phyloP scores from a whole-genome alignment of 2,797 vertebrate genomes.

The Macrochelys suwanniensis region DNA sequence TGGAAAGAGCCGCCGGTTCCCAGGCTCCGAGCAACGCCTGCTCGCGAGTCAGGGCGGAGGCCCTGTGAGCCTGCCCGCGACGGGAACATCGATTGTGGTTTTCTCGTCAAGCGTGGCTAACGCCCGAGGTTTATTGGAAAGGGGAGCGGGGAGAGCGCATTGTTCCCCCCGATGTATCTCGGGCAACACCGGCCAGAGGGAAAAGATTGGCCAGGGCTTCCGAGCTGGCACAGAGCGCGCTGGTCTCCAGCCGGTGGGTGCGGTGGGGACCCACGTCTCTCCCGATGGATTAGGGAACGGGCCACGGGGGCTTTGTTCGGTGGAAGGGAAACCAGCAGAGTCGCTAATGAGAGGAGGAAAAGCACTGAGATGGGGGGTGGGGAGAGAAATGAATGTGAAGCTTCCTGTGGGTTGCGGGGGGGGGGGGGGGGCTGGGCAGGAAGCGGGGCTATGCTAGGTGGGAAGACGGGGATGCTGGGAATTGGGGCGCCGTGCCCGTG shows the following conservation, averaged over 20 bases:
- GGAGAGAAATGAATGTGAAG: no score
- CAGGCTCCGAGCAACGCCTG: not conserved
- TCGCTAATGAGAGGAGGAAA: not conserved
- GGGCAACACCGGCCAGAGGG: not conserved
- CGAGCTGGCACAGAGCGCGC: not conserved
- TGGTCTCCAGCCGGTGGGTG: not conserved
- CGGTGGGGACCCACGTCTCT: not conserved
- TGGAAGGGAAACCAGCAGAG: not conserved
- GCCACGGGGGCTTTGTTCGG: not conserved
- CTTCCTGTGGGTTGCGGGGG: not conserved
- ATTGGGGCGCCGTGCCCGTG: not conserved
- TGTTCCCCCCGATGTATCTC: not conserved
- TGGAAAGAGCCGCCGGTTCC: not conserved
- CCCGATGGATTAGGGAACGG: not conserved
- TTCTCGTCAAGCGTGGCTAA: constrained; percentile 69
- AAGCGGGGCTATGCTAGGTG: not conserved
- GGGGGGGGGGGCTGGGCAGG: not conserved
- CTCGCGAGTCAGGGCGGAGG: not conserved
- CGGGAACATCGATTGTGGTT: constrained; percentile 44
- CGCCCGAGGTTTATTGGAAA: not conserved
- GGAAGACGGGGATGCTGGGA: not conserved
- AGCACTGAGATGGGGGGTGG: not conserved
- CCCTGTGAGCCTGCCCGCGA: not conserved
- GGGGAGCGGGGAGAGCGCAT: not conserved
- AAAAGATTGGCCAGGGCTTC: not conserved